Percentiles rank a stretch among this genome's conserved stretches.
Evolutionary conservation across 2,888 invertebrate species (phyloP).

Genomic region (Synanthedon myopaeformis): DNA sequence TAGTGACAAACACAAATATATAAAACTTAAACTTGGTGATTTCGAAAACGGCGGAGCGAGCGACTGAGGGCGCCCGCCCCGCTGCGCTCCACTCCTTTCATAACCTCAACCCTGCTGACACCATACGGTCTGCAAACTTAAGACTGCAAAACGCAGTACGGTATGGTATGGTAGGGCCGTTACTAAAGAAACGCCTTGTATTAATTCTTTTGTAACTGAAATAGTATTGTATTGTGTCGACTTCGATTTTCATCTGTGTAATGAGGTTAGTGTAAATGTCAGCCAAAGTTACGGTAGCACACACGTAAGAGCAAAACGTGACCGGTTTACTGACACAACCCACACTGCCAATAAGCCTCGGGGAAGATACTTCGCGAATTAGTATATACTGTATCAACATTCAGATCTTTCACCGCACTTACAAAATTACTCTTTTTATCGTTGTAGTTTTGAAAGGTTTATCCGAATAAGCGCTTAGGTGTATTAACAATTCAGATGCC

Average conservation of each 20-base stretch:
- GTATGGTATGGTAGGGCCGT: no score
- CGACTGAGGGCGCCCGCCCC: no score
- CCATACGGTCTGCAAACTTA: no score
- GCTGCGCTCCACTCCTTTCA: no score
- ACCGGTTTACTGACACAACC: slow-evolving; percentile 23
- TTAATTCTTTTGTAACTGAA: not conserved
- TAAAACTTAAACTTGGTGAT: no score
- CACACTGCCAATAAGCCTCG: slow-evolving; percentile 16
- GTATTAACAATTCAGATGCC: slow-evolving; percentile 9
- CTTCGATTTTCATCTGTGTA: slow-evolving; percentile 35
- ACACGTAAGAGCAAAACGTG: slow-evolving; percentile 29
- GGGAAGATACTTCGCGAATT: slow-evolving; percentile 21
- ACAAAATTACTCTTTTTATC: slow-evolving; percentile 46
- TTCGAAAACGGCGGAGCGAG: no score
- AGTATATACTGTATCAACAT: slow-evolving; percentile 56
- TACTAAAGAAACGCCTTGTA: no score
- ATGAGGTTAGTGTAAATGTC: slow-evolving; percentile 52
- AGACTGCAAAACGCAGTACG: no score
- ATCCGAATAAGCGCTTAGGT: no score
- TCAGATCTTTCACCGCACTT: slow-evolving; percentile 33
- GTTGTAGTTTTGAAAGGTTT: slow-evolving; percentile 14
- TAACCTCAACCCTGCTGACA: no score
- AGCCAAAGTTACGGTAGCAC: slow-evolving; percentile 38
- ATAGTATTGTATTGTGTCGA: slow-evolving; percentile 3
- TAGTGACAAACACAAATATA: no score